These are phyloP conservation scores for Lysandra coridon DNA, from an alignment of 2,888 invertebrate species.

Conservation along the genomic window DNA sequence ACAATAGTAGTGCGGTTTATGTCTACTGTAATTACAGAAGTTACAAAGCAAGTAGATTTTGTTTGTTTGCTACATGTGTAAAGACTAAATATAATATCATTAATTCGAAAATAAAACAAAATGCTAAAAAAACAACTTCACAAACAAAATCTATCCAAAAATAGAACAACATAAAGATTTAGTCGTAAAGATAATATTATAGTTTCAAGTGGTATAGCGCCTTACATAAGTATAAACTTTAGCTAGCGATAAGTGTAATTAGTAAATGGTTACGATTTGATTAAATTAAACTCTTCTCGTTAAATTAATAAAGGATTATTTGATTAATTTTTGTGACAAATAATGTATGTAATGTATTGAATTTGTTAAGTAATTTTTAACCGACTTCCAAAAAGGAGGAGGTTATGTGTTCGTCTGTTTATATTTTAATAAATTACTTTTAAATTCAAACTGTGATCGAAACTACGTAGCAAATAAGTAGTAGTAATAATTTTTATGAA, in stretches of 20 bases:
- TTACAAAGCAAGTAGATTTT: background rate
- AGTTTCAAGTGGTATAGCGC: slow-evolving; percentile 1
- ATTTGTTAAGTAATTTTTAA: no score
- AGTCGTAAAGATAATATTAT: background rate
- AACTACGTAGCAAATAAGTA: no score
- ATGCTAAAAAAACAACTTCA: background rate
- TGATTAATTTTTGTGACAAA: background rate
- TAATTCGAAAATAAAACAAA: background rate
- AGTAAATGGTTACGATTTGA: slow-evolving; percentile 25
- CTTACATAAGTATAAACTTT: slow-evolving; percentile 27
- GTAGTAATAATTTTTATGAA: no score
- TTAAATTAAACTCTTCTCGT: background rate
- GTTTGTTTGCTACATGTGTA: background rate
- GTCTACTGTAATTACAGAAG: background rate
- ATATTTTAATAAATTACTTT: no score
- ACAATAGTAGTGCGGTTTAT: slow-evolving; percentile 1
- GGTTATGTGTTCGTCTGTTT: no score
- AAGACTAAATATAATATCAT: background rate
- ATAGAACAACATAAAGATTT: background rate
- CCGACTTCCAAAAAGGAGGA: no score
- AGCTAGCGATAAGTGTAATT: slow-evolving; percentile 28
- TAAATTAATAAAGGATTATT: background rate
- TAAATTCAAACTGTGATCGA: no score
- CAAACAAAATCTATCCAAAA: background rate
- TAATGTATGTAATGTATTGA: no score